Conservation (phyloP, 2,888 invertebrate species). For the Agonum fuliginosum region DNA sequence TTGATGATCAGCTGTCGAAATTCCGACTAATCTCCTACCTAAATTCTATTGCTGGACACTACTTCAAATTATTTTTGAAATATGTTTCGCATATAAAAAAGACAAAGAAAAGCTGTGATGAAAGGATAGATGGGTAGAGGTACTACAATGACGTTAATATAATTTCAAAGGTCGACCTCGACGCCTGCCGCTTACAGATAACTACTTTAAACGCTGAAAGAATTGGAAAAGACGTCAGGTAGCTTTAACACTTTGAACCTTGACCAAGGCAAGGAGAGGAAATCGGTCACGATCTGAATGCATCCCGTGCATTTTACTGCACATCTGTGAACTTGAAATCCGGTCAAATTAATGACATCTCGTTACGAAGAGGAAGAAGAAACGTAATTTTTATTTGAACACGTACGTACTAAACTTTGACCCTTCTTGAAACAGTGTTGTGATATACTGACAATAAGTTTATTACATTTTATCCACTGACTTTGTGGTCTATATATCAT, state of each 20-base stretch:
- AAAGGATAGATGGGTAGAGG: background rate
- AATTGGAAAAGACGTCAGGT: conserved; percentile 39
- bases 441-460: background rate
- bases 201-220: conserved; percentile 21
- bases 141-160: conserved; percentile 36
- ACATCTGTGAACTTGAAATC: conserved; percentile 19
- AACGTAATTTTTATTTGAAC: conserved; percentile 27
- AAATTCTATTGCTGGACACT: too few species aligned
- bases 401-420: conserved; percentile 11
- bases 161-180: background rate
- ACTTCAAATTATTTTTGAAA: too few species aligned
- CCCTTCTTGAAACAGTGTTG: background rate
- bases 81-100: conserved; percentile 12
- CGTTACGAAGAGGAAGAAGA: background rate
- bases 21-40: too few species aligned
- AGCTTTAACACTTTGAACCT: conserved; percentile 18
- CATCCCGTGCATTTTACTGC: conserved; percentile 28
- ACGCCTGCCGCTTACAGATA: conserved; percentile 24
- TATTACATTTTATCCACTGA: background rate
- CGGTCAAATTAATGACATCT: conserved; percentile 33
- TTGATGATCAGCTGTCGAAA: too few species aligned
- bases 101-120: conserved; percentile 4
- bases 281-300: conserved; percentile 34
- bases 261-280: background rate
- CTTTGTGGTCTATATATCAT: background rate